Percentiles rank a stretch among this genome's conserved stretches.
These are phyloP conservation scores for Serranus cabrilla DNA, from an alignment of 2,797 vertebrate genomes.

Conservation along the genomic window DNA sequence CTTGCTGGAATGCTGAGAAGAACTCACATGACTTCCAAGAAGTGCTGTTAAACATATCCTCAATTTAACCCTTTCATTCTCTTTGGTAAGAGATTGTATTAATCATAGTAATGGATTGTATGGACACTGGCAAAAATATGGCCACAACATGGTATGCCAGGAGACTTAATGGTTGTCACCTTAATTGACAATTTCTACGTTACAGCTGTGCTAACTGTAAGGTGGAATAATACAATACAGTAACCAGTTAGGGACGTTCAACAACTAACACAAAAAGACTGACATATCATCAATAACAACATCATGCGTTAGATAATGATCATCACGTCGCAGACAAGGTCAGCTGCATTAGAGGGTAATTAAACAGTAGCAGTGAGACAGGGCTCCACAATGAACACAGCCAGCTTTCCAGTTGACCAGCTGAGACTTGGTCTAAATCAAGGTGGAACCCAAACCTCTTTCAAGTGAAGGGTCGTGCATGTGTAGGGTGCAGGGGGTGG, in stretches of 20 bases:
- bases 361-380: conserved; percentile 6
- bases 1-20: not conserved
- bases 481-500: not conserved
- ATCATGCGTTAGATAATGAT: conserved; percentile 16
- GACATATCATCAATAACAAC: not conserved
- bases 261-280: not conserved
- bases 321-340: conserved; percentile 13
- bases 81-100: not conserved
- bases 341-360: conserved; percentile 12
- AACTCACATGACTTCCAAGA: not conserved
- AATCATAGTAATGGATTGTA: not conserved
- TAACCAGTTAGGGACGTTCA: not conserved
- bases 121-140: not conserved
- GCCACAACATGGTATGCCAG: not conserved
- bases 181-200: not conserved
- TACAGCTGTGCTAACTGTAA: not conserved
- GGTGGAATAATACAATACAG: not conserved
- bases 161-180: not conserved
- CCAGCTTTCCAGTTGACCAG: not conserved
- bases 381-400: not conserved
- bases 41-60: not conserved
- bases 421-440: not conserved
- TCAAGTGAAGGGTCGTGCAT: not conserved
- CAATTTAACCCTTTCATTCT: not conserved
- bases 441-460: not conserved